Conservation (phyloP, 2,113 vertebrate genomes). For the Numenius arquata region DNA sequence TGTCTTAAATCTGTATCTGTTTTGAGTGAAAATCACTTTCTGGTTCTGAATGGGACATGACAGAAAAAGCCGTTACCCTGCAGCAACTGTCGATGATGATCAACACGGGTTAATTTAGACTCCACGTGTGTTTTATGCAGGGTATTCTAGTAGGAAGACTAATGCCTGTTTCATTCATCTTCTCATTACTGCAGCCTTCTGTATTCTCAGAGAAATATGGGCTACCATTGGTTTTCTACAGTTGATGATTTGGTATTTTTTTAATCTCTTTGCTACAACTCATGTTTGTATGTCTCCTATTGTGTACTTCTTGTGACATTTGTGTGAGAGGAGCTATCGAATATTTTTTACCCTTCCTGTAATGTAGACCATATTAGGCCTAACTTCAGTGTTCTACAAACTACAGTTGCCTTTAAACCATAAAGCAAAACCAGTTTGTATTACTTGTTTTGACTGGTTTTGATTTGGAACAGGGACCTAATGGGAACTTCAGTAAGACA, state of each 20-base stretch:
- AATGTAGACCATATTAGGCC: background rate
- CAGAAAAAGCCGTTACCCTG: background rate
- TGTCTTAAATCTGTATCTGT: slow-evolving; percentile 9
- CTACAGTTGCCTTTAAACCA: slow-evolving; percentile 59
- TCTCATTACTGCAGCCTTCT: background rate
- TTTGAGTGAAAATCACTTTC: slow-evolving; percentile 17
- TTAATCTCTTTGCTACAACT: slow-evolving; percentile 45
- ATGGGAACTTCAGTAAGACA: slow-evolving; percentile 30
- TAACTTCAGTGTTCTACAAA: slow-evolving; percentile 20
- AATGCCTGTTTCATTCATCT: slow-evolving; percentile 1
- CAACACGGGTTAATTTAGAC: background rate
- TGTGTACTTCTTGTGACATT: slow-evolving; percentile 25
- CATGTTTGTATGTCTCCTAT: slow-evolving; percentile 43
- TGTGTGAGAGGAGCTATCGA: background rate
- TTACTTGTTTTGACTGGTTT: slow-evolving; percentile 36
- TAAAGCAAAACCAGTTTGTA: background rate
- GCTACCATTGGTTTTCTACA: slow-evolving; percentile 34
- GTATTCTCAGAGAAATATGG: slow-evolving; percentile 8
- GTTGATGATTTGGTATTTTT: slow-evolving; percentile 39
- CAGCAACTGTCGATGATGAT: background rate
- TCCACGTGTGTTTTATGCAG: background rate
- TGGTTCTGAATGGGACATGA: background rate
- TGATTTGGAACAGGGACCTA: slow-evolving; percentile 19
- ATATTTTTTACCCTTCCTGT: slow-evolving; percentile 38
- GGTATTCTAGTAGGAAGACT: background rate